A percentile compares a stretch with the other conserved stretches of the same genome.
These are phyloP conservation scores for Hypotaenidia okinawae DNA, from an alignment of 2,797 vertebrate species.

Conservation along the genomic window DNA sequence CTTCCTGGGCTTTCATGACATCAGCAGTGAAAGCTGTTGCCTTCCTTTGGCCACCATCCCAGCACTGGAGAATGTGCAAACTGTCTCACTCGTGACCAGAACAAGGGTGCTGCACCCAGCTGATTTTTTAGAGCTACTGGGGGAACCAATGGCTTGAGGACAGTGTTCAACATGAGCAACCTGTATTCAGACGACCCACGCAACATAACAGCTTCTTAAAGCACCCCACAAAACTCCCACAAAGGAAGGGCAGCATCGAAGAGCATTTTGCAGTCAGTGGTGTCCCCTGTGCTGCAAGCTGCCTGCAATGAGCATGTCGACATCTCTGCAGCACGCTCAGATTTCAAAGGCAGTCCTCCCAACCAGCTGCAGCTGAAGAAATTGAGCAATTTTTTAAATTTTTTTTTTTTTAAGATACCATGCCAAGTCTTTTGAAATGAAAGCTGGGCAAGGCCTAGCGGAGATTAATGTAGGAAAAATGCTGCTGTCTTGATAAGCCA, in stretches of 20 bases:
- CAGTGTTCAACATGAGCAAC: neutral
- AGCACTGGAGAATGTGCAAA: rapidly evolving
- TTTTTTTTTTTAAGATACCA: slow-evolving; percentile 65
- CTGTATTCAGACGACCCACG: neutral
- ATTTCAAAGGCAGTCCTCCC: slow-evolving; percentile 88
- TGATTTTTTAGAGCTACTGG: neutral
- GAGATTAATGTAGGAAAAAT: slow-evolving; percentile 79
- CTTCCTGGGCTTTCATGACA: neutral
- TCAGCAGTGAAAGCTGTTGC: neutral
- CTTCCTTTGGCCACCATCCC: neutral
- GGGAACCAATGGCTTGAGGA: neutral
- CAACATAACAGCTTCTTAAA: slow-evolving; percentile 22
- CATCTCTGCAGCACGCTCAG: slow-evolving; percentile 75
- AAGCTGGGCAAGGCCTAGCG: slow-evolving; percentile 79
- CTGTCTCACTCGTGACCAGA: rapidly evolving
- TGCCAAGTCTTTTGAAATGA: slow-evolving; percentile 85
- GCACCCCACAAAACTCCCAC: slow-evolving; percentile 16
- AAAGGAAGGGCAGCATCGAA: neutral
- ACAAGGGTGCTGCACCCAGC: neutral
- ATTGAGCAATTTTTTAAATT: slow-evolving; percentile 59
- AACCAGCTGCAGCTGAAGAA: slow-evolving; percentile 84
- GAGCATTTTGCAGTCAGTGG: slow-evolving; percentile 74
- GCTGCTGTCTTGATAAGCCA: slow-evolving; percentile 82
- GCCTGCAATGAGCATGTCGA: slow-evolving; percentile 77
- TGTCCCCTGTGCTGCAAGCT: slow-evolving; percentile 66